These are phyloP conservation scores for Lepisosteus osseus DNA, from an alignment of 2,113 vertebrate species.

Conservation along the genomic window DNA sequence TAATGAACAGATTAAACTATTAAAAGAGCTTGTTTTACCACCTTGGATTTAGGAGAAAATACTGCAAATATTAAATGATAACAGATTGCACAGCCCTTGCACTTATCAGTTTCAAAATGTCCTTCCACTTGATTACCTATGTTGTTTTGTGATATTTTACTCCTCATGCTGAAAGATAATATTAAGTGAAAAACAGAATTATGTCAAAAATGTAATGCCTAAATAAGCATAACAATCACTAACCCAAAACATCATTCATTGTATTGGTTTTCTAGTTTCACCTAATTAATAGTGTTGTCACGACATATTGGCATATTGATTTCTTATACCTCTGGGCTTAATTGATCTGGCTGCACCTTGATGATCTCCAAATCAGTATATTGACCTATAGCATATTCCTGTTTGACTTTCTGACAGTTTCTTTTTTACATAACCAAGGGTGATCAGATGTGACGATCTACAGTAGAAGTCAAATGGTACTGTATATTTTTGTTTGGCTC, in stretches of 20 bases:
- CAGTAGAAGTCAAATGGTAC: too few species aligned
- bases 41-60: too few species aligned
- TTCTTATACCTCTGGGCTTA: neutral
- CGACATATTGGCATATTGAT: conserved; percentile 6
- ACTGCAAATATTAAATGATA: neutral
- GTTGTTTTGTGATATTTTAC: neutral
- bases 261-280: neutral
- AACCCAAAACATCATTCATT: neutral
- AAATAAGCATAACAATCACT: neutral
- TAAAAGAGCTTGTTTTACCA: too few species aligned
- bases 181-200: neutral
- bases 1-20: too few species aligned
- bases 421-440: too few species aligned
- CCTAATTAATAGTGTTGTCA: conserved; percentile 6
- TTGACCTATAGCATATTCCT: neutral
- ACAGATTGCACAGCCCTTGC: neutral
- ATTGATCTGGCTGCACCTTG: neutral
- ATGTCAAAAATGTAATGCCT: neutral
- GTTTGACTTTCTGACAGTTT: neutral
- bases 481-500: too few species aligned
- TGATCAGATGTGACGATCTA: too few species aligned
- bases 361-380: neutral
- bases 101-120: neutral
- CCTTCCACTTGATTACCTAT: neutral
- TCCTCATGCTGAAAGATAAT: neutral